phyloP scores from a whole-genome alignment of 2,888 invertebrate genomes.

The Dione vanillae region DNA sequence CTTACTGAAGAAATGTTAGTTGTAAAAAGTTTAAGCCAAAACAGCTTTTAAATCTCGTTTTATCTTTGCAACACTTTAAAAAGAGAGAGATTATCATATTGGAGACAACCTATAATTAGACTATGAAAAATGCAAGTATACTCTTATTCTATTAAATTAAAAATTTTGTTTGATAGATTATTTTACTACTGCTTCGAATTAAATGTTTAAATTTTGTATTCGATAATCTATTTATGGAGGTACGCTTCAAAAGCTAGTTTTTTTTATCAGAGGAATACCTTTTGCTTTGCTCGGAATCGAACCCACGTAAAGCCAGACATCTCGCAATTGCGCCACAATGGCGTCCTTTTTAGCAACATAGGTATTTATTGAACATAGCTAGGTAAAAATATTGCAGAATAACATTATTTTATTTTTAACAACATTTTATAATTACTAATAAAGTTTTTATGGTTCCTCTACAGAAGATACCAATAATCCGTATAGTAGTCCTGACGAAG shows the following conservation, averaged over 20 bases:
- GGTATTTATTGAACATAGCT: constrained; percentile 5
- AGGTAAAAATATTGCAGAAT: constrained; percentile 37
- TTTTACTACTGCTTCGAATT: too few species aligned
- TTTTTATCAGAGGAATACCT: background rate
- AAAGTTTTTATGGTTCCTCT: constrained; percentile 79
- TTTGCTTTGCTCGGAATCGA: background rate
- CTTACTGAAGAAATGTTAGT: constrained; percentile 9
- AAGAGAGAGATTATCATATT: too few species aligned
- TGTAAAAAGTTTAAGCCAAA: background rate
- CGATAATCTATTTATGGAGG: too few species aligned
- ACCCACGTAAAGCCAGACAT: background rate
- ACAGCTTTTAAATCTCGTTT: background rate
- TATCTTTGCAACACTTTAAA: too few species aligned
- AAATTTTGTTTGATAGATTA: too few species aligned
- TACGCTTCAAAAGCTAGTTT: too few species aligned
- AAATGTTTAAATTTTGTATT: too few species aligned
- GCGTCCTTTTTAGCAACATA: background rate
- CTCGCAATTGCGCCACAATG: background rate
- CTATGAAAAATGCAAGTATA: too few species aligned
- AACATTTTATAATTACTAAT: constrained; percentile 39
- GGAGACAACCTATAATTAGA: too few species aligned
- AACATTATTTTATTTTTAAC: constrained; percentile 35
- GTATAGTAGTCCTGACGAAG: constrained; percentile 52
- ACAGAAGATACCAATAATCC: constrained; percentile 73
- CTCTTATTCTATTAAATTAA: too few species aligned